Percentiles rank a stretch among this genome's conserved stretches.
phyloP scores from a whole-genome alignment of 2,888 invertebrate species.

The Drosophila tripunctata region DNA sequence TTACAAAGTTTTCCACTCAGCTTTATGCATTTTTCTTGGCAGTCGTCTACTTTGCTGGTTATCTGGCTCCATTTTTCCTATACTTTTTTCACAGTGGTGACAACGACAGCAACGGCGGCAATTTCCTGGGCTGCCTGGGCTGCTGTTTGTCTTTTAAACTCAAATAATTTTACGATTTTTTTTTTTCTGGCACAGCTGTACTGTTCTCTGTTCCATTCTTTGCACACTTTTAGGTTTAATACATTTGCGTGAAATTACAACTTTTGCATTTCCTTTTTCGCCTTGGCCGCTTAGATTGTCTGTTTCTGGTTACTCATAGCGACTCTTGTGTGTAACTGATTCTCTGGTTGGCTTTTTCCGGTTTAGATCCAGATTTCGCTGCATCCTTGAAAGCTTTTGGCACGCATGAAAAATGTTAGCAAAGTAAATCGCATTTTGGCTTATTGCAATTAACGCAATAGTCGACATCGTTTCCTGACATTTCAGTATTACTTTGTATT shows the following conservation, averaged over 20 bases:
- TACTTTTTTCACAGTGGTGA: constrained; percentile 35
- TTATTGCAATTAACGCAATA: constrained; percentile 22
- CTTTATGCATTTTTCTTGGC: constrained; percentile 78
- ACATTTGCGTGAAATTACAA: constrained; percentile 78
- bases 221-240: constrained; percentile 71
- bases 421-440: constrained; percentile 62
- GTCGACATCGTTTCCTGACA: constrained; percentile 11
- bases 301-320: constrained; percentile 12
- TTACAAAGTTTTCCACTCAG: constrained; percentile 78
- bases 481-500: constrained; percentile 44
- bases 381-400: constrained; percentile 71
- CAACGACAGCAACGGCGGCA: constrained; percentile 58
- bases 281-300: constrained; percentile 12
- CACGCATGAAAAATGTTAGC: constrained; percentile 75
- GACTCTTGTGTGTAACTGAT: constrained; percentile 16
- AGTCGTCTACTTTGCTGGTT: constrained; percentile 75
- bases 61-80: constrained; percentile 67
- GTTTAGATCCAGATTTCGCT: constrained; percentile 36
- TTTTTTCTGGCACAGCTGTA: constrained; percentile 53
- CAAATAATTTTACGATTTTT: constrained; percentile 72
- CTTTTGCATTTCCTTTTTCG: constrained; percentile 78
- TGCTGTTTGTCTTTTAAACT: constrained; percentile 80
- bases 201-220: constrained; percentile 48
- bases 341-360: constrained; percentile 46
- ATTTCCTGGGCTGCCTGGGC: constrained; percentile 75